A percentile compares a stretch with the other conserved stretches of the same genome.
phyloP scores from a whole-genome alignment of 2,113 vertebrate species.

The Erythrolamprus reginae region DNA sequence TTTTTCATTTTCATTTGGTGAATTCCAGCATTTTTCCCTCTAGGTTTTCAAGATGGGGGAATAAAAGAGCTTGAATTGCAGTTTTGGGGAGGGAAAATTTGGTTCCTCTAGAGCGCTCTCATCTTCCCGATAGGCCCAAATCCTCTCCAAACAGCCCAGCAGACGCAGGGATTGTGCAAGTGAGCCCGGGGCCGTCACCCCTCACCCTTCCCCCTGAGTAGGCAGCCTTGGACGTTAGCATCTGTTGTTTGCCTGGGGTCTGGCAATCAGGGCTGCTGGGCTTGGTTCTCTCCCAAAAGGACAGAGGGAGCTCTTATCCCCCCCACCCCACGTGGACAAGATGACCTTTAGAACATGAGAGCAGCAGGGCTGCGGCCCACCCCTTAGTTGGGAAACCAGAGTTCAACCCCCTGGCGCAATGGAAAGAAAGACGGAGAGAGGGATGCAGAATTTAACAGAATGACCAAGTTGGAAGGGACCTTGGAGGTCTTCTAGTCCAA shows the following conservation, averaged over 20 bases:
- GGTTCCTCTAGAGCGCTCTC: slow-evolving; percentile 1
- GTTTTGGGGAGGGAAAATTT: background rate
- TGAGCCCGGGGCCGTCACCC: background rate
- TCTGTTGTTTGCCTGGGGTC: slow-evolving; percentile 1
- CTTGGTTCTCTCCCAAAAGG: slow-evolving; percentile 13
- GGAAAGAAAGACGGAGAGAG: background rate
- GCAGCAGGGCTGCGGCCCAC: background rate
- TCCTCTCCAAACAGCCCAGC: slow-evolving; percentile 24
- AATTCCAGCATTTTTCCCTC: background rate
- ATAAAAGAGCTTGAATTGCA: background rate
- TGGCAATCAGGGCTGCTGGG: background rate
- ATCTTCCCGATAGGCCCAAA: slow-evolving; percentile 15
- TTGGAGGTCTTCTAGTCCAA: background rate
- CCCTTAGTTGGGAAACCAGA: background rate
- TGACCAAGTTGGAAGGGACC: background rate
- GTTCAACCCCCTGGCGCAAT: background rate
- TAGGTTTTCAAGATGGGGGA: background rate
- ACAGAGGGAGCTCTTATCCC: background rate
- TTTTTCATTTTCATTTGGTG: background rate
- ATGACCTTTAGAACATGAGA: background rate
- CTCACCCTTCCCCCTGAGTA: background rate
- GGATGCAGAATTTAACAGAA: background rate
- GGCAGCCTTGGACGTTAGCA: slow-evolving; percentile 32
- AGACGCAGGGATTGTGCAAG: slow-evolving; percentile 17
- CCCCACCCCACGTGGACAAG: background rate